Evolutionary conservation across 2,888 invertebrate genomes (phyloP).

Genomic region (Stramonita haemastoma): DNA sequence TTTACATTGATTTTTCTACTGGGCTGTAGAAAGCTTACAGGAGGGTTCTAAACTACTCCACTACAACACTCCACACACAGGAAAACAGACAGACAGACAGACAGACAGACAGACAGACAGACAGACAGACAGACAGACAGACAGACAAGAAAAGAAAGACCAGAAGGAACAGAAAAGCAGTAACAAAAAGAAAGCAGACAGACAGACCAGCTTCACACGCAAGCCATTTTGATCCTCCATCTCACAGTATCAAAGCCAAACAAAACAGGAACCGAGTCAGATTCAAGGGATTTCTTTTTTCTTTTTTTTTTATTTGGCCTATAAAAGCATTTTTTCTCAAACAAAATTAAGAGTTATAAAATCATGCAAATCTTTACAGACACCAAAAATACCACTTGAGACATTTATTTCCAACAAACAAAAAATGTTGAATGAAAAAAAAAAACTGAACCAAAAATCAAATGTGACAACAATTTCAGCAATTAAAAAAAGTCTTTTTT

Average conservation of each 20-base stretch:
- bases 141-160: background rate
- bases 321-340: background rate
- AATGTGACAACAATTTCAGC: background rate
- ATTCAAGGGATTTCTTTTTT: slow-evolving; percentile 21
- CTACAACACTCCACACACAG: no score
- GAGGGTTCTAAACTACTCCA: no score
- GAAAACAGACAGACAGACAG: no score
- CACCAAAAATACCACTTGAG: background rate
- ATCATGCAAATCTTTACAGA: background rate
- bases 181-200: background rate
- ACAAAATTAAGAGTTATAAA: slow-evolving; percentile 28
- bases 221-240: slow-evolving; percentile 59
- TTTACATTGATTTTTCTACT: no score
- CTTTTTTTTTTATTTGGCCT: background rate
- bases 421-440: background rate
- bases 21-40: no score
- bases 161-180: background rate
- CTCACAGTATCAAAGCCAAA: slow-evolving; percentile 39
- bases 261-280: slow-evolving; percentile 15
- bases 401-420: background rate
- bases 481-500: background rate
- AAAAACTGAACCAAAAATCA: background rate
- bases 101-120: background rate
- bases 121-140: background rate
- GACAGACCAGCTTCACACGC: background rate